Base-by-base conservation (phyloP, 1,140 invertebrate genomes). In the Diachasma alloeum region DNA sequence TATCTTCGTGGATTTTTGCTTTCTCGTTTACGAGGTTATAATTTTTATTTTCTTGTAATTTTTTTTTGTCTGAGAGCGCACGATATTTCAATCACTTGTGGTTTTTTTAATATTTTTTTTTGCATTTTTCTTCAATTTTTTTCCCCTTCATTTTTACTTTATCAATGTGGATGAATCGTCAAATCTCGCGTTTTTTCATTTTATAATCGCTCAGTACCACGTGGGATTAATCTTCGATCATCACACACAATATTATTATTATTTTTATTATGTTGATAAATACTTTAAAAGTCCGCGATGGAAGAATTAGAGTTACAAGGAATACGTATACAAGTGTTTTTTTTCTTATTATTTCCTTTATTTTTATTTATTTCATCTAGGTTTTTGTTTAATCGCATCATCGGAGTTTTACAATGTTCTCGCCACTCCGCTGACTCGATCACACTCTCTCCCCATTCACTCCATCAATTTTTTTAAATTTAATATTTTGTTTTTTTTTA, bases 271-370 rank as follows among this genome's bases (percentile, higher is more conserved):
- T 88, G 82, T 87, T 87, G 87, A 89, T 88, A 89, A 89, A 89
- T 89, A 89, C 84, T 88, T 88, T 89, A 78, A 89, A 89, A 89
- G 86, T 89, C 85, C 88, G 87, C 88, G 88, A 88, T 89, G 88
- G 88, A 90, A 90, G 89, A 90, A 89, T 88, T 90, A 88, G 87
- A 87, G 87, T 90, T 89, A 89, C 87, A 89, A 89, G 87, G 89
- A 88, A 89, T 90, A 89, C 89, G 89, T 90, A 90, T 90, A 90
- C 89, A 89, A 89, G 87, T 89, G 86, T 88, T 74, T 79, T 78
- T 74, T 73, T 74, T 76, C 67, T 78, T 82, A 81, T 83, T 80
- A 84, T 81, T 77, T 72, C 75, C 9, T 44, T 68, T 72, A 24
- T 80, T 80, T 81, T 80, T 79, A 56, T 76, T 59, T 74, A 76